phyloP scores from a whole-genome alignment of 1,140 invertebrate species.

The Pomacea maculata region DNA sequence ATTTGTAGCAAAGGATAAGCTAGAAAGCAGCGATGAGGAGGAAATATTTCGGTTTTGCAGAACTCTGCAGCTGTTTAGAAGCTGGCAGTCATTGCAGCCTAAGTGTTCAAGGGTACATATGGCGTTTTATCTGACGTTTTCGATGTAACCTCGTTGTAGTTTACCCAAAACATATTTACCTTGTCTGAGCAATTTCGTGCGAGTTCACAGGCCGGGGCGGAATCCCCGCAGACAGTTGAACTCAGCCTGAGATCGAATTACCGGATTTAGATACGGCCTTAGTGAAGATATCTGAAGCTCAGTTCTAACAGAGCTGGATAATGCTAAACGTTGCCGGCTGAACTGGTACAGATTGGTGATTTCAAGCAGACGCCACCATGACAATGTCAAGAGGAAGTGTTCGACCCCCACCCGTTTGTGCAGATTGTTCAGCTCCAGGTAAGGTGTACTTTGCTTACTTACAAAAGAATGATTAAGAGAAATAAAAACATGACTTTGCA shows the following conservation, averaged over 20 bases:
- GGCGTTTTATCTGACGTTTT: neutral
- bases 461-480: neutral
- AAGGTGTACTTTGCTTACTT: neutral
- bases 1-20: conserved; percentile 17
- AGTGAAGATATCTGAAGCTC: neutral
- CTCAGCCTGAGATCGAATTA: neutral
- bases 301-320: neutral
- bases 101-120: neutral
- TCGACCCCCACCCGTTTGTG: conserved; percentile 34
- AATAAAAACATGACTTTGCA: neutral
- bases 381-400: conserved; percentile 36
- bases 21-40: conserved; percentile 16
- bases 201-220: neutral
- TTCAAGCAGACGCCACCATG: conserved; percentile 19
- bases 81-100: neutral
- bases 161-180: conserved; percentile 1
- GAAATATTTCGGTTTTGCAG: conserved; percentile 1
- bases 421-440: conserved; percentile 35
- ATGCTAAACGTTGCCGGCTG: neutral
- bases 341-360: neutral
- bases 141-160: neutral
- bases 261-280: neutral
- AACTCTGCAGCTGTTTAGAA: conserved; percentile 3
- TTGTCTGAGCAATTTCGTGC: neutral
- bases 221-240: conserved; percentile 7